Conservation (phyloP, 2,113 vertebrate genomes). For the Tragelaphus scriptus region DNA sequence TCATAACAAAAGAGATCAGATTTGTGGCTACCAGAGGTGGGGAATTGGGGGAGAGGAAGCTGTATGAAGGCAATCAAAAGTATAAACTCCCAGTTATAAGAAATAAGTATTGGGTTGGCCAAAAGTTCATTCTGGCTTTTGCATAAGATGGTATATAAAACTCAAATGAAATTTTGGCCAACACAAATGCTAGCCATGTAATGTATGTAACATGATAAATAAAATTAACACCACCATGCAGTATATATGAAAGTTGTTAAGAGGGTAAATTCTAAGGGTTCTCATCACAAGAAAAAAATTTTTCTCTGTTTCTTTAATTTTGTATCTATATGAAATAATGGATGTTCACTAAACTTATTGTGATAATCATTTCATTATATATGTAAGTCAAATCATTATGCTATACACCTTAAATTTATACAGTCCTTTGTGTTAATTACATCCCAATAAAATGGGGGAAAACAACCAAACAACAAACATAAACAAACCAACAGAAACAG, state of each 20-base stretch:
- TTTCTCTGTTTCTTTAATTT: neutral
- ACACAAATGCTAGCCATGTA: neutral
- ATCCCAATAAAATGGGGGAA: neutral
- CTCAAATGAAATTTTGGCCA: neutral
- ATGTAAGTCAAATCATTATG: neutral
- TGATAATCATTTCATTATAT: neutral
- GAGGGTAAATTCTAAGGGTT: neutral
- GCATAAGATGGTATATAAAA: neutral
- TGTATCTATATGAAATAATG: neutral
- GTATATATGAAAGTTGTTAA: neutral
- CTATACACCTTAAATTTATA: neutral
- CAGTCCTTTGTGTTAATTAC: neutral
- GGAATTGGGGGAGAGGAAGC: neutral
- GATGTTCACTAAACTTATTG: neutral
- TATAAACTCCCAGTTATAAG: neutral
- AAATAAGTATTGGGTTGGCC: neutral
- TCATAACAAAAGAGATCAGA: neutral
- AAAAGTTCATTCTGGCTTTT: neutral
- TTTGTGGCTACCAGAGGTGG: neutral
- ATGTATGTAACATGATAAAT: neutral
- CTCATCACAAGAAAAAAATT: neutral
- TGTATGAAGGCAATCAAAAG: neutral
- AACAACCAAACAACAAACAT: neutral
- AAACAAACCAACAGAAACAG: neutral
- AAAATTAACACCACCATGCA: neutral